Percentiles rank a stretch among this genome's conserved stretches.
Evolutionary conservation across 2,113 vertebrate species (phyloP).

Genomic region (Pandion haliaetus): DNA sequence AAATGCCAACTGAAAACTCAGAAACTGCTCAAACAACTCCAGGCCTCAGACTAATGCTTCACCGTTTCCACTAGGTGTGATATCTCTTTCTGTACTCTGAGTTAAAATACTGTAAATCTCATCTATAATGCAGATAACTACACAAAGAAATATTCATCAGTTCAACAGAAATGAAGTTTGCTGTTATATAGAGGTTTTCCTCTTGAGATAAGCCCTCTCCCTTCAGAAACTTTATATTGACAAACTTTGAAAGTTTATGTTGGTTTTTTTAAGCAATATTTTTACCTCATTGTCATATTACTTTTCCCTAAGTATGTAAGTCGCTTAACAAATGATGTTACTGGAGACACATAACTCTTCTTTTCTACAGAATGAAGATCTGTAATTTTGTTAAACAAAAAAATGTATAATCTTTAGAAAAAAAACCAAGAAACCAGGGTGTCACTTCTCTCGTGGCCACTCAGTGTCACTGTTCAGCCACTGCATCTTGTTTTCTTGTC

Average conservation of each 20-base stretch:
- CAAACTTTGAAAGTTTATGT: background rate
- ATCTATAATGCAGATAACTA: background rate
- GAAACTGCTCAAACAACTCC: background rate
- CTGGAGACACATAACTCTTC: background rate
- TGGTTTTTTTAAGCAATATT: background rate
- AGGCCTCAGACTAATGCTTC: background rate
- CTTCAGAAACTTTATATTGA: background rate
- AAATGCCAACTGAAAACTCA: background rate
- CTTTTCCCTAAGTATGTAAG: background rate
- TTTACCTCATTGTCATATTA: background rate
- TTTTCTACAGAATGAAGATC: background rate
- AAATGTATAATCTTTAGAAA: background rate
- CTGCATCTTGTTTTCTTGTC: background rate
- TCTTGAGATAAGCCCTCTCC: background rate
- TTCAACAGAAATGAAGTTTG: background rate
- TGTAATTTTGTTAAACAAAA: background rate
- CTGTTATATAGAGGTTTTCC: background rate
- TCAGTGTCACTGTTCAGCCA: slow-evolving; percentile 63
- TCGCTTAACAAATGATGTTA: background rate
- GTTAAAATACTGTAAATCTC: background rate
- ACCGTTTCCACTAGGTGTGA: background rate
- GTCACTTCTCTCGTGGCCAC: slow-evolving; percentile 27
- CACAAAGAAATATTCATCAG: background rate
- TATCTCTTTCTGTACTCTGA: background rate
- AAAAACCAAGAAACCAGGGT: background rate